These are phyloP conservation scores for Drosophila nigritarsus DNA, from an alignment of 2,888 invertebrate genomes.

Conservation along the genomic window DNA sequence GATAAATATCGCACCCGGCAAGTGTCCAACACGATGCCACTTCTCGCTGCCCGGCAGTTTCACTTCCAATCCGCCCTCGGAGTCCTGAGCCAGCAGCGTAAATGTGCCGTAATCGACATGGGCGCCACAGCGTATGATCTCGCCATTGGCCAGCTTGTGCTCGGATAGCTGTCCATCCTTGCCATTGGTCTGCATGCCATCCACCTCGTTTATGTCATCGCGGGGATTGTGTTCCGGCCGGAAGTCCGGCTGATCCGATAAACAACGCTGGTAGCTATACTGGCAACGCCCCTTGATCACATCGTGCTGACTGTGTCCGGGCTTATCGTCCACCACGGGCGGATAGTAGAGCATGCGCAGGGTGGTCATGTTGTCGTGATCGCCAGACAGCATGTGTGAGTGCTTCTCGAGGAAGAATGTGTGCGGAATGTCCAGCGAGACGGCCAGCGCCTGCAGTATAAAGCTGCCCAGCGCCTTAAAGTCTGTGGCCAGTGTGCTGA, in stretches of 20 bases:
- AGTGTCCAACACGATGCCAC: constrained; percentile 91
- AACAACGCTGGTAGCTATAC: constrained; percentile 85
- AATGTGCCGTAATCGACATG: constrained; percentile 92
- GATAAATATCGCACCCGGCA: constrained; percentile 91
- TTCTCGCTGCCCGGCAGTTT: constrained; percentile 88
- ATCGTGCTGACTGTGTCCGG: constrained; percentile 85
- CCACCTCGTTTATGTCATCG: constrained; percentile 76
- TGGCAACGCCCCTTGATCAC: constrained; percentile 85
- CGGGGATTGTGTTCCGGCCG: constrained; percentile 83
- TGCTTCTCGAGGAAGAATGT: constrained; percentile 88
- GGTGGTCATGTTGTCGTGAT: constrained; percentile 88
- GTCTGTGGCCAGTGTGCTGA: constrained; percentile 89
- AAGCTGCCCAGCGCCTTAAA: constrained; percentile 89
- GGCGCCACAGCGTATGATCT: constrained; percentile 88
- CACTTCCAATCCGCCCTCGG: constrained; percentile 89
- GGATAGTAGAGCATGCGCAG: constrained; percentile 91
- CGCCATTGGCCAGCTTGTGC: constrained; percentile 85
- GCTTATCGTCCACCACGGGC: constrained; percentile 88
- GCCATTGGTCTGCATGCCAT: constrained; percentile 42
- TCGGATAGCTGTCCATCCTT: constrained; percentile 68
- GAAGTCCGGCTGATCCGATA: constrained; percentile 84
- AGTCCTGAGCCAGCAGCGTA: constrained; percentile 90
- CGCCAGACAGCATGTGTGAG: constrained; percentile 88
- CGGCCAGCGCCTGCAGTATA: constrained; percentile 88
- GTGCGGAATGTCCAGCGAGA: constrained; percentile 88